Base-by-base conservation (phyloP, 1,140 invertebrate species). In the Hypsibius dujardini region DNA sequence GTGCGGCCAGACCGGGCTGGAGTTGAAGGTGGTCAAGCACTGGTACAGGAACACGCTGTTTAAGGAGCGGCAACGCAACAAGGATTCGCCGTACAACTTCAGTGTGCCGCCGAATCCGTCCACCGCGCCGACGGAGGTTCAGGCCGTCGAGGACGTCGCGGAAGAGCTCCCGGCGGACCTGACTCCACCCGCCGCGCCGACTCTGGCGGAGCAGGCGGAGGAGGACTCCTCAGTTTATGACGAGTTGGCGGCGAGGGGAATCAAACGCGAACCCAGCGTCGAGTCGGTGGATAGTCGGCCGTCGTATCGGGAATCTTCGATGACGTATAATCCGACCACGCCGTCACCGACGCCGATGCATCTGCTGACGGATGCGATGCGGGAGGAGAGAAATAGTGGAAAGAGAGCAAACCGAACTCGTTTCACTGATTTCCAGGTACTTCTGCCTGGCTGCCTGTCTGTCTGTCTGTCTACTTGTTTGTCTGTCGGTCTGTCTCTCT, bases 21-120 rank as follows among this genome's bases (percentile, higher is more conserved):
- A 94, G 2, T 90, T 93, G 60, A 99, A 99, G 74, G 94, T 98
- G n/a, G 96, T 98, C 71, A 98, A 98, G 78, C 95, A 98, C 79
- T 98, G 95, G 95, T 99, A 99, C 82, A 84, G 96, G 74, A 99
- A 99, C 78, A 99, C 96, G 1, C 80, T 99, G 40, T 99, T 99
- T 79, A 99, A 99, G 82, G 96, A 99, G 81, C 84, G 96, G 67
- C 96, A 99, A 79, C 84, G 95, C 69, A 98, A 98, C 79, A 99
- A 98, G 80, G 95, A 99, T 78, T 98, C 93, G 46, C 96, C 96
- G 0, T 99, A 99, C 78, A 99, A 99, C 80, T 99, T 99, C 77
- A 98, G 92, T 78, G 96, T 97, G 82, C 96, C 96, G 46, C 96
- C 96, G 47, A 95, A 95, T 81, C 74, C 73, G 59, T n/a, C n/a